Evolutionary conservation across 2,797 vertebrate genomes (phyloP), one percentile per base, ranked within the genome.

Genomic region (Anguilla marmorata): DNA sequence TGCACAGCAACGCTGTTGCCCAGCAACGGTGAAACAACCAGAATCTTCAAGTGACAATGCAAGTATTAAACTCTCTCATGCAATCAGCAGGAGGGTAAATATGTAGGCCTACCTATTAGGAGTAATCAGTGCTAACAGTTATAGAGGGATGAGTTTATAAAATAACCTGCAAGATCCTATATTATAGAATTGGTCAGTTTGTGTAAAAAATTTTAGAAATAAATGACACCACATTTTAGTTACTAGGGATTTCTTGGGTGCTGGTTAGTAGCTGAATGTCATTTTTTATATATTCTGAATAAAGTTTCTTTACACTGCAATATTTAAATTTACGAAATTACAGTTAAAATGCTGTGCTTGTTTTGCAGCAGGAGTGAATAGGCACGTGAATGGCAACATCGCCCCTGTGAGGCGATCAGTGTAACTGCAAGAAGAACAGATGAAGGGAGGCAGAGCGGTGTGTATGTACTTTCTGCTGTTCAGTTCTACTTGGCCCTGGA

Each of bases 1-100:
- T 92, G 8, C 69, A 82, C 1, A 91, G 87, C 74, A 86, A 58
- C 30, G 30, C 83, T 86, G 84, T 89, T 92, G 5, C 69, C 76
- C 1, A 91, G 87, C 74, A 86, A 58, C 30, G 30, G 79, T 86
- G 76, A 37, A n/a, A 30, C 63, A 37, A 54, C 21, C 4, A 12
- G 41, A 45, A 45, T 45, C 41, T 45, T 45, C 3, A 45, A 45
- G 41, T 45, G 3, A 45, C 37, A 37, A 37, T 4, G 37, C 21
- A 66, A 27, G 45, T 30, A 41, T n/a, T 33, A 63, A 1, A 16
- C 8, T 33, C 14, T 12, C 45, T 33, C 19, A 58, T 56, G 19
- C 58, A 21, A 21, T 50, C n/a, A 9, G 27, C 8, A 27, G 6
- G 63, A 69, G 27, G 27, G 63, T 69, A n/a, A n/a, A 69, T 74